These are phyloP conservation scores for Chrysotoxum bicinctum DNA, from an alignment of 2,888 invertebrate genomes.

Conservation along the genomic window DNA sequence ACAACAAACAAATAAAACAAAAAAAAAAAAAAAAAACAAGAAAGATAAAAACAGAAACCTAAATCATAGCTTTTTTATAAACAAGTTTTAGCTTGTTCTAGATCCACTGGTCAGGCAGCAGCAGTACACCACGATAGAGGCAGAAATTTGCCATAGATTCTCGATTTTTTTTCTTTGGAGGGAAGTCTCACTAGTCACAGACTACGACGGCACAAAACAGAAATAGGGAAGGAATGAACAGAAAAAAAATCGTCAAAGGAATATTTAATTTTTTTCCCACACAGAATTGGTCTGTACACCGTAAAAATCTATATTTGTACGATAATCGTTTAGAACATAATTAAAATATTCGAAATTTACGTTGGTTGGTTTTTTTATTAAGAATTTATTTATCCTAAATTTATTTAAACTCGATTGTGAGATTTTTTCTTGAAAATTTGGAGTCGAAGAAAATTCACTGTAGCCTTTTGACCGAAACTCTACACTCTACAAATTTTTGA, in stretches of 20 bases:
- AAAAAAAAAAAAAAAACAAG: constrained; percentile 69
- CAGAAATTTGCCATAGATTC: constrained; percentile 66
- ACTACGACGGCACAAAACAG: constrained; percentile 53
- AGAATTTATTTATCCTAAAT: neutral
- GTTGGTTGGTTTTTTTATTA: constrained; percentile 45
- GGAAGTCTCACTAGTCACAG: constrained; percentile 47
- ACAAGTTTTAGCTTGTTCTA: constrained; percentile 66
- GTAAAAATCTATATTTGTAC: neutral
- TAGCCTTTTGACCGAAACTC: constrained; percentile 75
- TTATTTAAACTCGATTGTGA: constrained; percentile 22
- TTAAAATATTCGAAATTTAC: constrained; percentile 54
- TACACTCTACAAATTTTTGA: constrained; percentile 74
- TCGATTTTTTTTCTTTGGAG: constrained; percentile 47
- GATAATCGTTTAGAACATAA: neutral
- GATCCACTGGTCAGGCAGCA: constrained; percentile 38
- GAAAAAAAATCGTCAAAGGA: constrained; percentile 64
- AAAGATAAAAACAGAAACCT: constrained; percentile 64
- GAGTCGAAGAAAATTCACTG: constrained; percentile 72
- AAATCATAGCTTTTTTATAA: constrained; percentile 61
- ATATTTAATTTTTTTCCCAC: constrained; percentile 51
- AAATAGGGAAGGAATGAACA: constrained; percentile 44
- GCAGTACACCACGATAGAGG: constrained; percentile 42
- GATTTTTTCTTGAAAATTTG: constrained; percentile 67
- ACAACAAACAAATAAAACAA: constrained; percentile 64
- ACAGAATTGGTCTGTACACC: constrained; percentile 29